Conservation (phyloP, 2,797 vertebrate genomes). For the Chelon labrosus region DNA sequence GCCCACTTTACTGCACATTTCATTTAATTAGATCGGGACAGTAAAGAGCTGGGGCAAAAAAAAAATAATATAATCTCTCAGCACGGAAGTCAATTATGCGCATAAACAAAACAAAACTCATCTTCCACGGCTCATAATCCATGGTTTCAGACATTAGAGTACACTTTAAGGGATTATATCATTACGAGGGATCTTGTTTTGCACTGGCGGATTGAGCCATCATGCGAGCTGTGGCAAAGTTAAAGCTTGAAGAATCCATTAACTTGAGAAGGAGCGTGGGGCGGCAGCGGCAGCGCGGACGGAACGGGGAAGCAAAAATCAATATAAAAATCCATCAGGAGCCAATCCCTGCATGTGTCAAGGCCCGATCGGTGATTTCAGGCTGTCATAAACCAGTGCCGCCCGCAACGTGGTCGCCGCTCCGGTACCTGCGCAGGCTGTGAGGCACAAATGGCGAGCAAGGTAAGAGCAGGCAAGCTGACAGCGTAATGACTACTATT, state of each 20-base stretch:
- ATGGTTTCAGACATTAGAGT: background rate
- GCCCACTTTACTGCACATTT: conserved; percentile 39
- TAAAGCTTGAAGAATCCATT: conserved; percentile 28
- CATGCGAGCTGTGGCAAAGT: background rate
- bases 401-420: background rate
- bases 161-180: background rate
- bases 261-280: background rate
- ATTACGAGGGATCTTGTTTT: background rate
- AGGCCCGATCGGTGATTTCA: background rate
- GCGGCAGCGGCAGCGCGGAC: background rate
- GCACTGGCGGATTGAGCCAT: background rate
- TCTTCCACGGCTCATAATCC: background rate
- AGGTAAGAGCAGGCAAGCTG: conserved; percentile 38
- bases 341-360: background rate
- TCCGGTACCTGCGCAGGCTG: background rate
- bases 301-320: conserved; percentile 26
- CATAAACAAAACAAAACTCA: conserved; percentile 33
- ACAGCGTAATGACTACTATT: conserved; percentile 55
- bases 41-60: conserved; percentile 36
- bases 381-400: background rate
- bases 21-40: conserved; percentile 45
- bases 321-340: conserved; percentile 13
- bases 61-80: conserved; percentile 3
- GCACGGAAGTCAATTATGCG: conserved; percentile 51
- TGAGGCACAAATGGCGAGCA: background rate